Base-by-base conservation (phyloP, 2,113 vertebrate species). In the Grallaria varia region DNA sequence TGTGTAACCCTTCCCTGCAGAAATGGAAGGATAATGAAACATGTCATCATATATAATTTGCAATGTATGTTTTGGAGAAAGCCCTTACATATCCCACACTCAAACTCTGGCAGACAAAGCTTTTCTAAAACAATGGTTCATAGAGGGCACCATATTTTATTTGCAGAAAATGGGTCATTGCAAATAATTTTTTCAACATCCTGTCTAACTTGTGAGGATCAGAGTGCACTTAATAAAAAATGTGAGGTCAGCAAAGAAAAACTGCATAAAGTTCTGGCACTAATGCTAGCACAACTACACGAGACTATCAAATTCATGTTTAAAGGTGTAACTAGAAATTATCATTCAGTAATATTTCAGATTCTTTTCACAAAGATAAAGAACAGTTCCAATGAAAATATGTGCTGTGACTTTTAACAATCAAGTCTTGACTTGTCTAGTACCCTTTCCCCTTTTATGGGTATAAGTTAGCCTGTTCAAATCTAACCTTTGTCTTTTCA, bases 71-170 rank as follows among this genome's bases (percentile, higher is more conserved):
- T 87, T 82, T 45, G 20, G 42, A 86, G 88, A 80, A 83, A 33
- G 5, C 27, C 12, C 37, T 87, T 28, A 5, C 14, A 28, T 4
- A 18, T 3, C 20, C 37, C 1, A 0, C 16, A 42, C 31, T 27
- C 39, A 77, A 44, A 12, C 63, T 42, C 92, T 60, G 71, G 44
- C 30, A 89, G 33, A 67, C 25, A 64, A 87, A 87, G 33, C 11
- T 80, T 86, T 66, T 62, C 59, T 30, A 37, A 72, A 93, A 45
- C 37, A 79, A 6, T 33, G 23, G 27, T 37, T 94, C 35, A 19
- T 2, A 52, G 27, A 24, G 17, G 8, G 18, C 15, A 50, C 62
- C 75, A 42, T 39, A 60, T 4, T 82, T 64, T 25, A 53, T 72
- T 33, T 58, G 45, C 25, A 82, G 58, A 68, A 91, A 68, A 64